Evolutionary conservation across 2,797 vertebrate species (phyloP).

Genomic region (Artibeus lituratus): DNA sequence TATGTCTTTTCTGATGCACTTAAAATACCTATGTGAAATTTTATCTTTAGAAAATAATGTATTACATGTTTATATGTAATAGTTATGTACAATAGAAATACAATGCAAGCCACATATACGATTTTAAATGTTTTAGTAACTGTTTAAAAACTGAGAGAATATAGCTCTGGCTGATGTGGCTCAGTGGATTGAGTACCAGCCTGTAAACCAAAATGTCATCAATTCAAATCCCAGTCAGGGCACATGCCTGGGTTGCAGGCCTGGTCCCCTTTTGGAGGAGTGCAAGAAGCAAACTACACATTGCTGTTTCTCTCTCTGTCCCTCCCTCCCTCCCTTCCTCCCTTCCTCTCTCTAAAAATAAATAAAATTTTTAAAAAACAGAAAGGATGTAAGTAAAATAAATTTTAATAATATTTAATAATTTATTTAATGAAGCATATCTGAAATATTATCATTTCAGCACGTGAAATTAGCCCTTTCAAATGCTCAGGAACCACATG

Average conservation of each 20-base stretch:
- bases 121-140: conserved; percentile 26
- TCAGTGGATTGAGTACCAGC: background rate
- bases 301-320: background rate
- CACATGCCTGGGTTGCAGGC: too few relatives aligned
- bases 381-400: conserved; percentile 11
- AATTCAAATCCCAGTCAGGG: background rate
- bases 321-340: background rate
- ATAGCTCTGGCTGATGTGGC: background rate
- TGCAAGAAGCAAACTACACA: background rate
- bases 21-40: conserved; percentile 37
- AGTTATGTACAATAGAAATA: background rate
- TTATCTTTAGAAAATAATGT: conserved; percentile 43
- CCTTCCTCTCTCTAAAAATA: background rate
- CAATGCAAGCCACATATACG: background rate
- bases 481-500: background rate
- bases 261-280: too few relatives aligned
- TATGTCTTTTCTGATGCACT: background rate
- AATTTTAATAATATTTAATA: background rate
- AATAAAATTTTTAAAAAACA: conserved; percentile 30
- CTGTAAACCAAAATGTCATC: background rate
- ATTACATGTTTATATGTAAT: background rate
- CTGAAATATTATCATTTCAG: background rate
- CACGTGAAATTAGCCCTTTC: background rate
- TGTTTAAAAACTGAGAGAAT: conserved; percentile 33
- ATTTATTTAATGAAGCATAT: background rate